A percentile compares a stretch with the other conserved stretches of the same genome.
These are phyloP conservation scores for Copidosoma aretas DNA, from an alignment of 2,888 invertebrate genomes.

Conservation along the genomic window DNA sequence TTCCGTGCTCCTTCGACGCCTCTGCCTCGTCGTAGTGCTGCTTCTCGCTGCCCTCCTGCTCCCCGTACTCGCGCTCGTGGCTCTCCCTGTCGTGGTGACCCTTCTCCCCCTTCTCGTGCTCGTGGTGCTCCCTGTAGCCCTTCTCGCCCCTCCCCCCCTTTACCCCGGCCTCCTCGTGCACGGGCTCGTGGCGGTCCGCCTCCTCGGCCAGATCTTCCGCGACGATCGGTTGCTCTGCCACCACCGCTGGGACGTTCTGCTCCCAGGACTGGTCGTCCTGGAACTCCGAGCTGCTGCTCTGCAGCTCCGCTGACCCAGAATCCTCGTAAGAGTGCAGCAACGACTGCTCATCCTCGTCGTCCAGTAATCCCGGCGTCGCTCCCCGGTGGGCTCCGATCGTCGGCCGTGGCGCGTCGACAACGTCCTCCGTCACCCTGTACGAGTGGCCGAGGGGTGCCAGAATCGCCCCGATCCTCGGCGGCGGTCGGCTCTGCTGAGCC, in stretches of 20 bases:
- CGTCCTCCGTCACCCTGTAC: not conserved
- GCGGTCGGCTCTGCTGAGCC: too few relatives aligned
- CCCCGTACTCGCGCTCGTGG: conserved; percentile 71
- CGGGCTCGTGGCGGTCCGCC: conserved; percentile 37
- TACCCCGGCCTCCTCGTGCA: conserved; percentile 9
- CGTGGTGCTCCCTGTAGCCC: conserved; percentile 55
- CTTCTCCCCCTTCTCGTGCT: conserved; percentile 58
- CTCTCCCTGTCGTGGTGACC: conserved; percentile 76
- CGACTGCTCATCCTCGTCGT: too few relatives aligned
- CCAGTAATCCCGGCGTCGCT: too few relatives aligned
- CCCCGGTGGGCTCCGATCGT: too few relatives aligned
- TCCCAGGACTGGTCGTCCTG: conserved; percentile 21
- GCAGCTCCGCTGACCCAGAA: not conserved
- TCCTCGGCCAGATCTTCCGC: conserved; percentile 30
- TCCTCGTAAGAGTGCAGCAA: not conserved
- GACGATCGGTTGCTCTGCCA: conserved; percentile 5
- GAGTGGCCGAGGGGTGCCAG: not conserved
- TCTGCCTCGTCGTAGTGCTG: conserved; percentile 70
- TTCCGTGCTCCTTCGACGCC: conserved; percentile 72
- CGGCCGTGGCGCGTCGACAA: too few relatives aligned
- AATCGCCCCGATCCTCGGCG: not conserved
- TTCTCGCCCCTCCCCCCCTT: conserved; percentile 37
- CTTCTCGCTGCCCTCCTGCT: conserved; percentile 71
- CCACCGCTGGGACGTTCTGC: conserved; percentile 10
- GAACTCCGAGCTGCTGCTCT: not conserved